Base-by-base conservation (phyloP, 2,888 invertebrate species). In the Drosophila subsilvestris region DNA sequence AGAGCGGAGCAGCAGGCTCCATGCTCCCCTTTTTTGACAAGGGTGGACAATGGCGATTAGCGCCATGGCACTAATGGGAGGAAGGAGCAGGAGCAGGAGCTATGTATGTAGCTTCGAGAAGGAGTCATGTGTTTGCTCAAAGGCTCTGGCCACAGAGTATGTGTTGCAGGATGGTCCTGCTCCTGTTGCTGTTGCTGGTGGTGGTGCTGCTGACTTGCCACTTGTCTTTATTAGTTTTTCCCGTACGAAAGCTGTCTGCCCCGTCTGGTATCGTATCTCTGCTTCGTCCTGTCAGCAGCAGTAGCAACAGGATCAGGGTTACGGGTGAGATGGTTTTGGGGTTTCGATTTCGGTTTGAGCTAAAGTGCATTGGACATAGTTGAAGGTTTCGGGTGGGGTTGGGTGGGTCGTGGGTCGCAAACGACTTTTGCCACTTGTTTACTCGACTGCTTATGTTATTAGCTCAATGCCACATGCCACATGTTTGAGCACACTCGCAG, bases 21-120 rank as follows among this genome's bases (percentile, higher is more conserved):
- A 37, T 54, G 56, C 62, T 47, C 43, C 54, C 49, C 9, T 54
- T 51, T 74, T 84, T 86, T 86, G 83, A 84, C 83, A 86, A 84
- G 83, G 85, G 85, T 87, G 84, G 85, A 87, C 87, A 84, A 87
- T 87, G 86, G 88, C 86, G 84, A 87, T 85, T 85, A 85, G 84
- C 84, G 86, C 78, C 74, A 7, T 71, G 80, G 78, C 80, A 80
- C 85, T 87, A 84, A 84, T 84, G 88, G 82, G 85, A 48, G 54
- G 54, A 25, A 12, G 29, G 12, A 32, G 25, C 25, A 29, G 25
- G 25, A 25, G 25, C 25, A 43, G 53, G 32, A 61, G 70, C 37
- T 6, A 20, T 20, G 20, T 6, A 20, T 20, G 20, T 20, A 32
- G 42, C 32, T 42, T 44, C 45, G 44, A 32, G 42, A 25, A 27